A percentile compares a stretch with the other conserved stretches of the same genome.
phyloP scores from a whole-genome alignment of 2,888 invertebrate genomes.

The Eilema caniola region DNA sequence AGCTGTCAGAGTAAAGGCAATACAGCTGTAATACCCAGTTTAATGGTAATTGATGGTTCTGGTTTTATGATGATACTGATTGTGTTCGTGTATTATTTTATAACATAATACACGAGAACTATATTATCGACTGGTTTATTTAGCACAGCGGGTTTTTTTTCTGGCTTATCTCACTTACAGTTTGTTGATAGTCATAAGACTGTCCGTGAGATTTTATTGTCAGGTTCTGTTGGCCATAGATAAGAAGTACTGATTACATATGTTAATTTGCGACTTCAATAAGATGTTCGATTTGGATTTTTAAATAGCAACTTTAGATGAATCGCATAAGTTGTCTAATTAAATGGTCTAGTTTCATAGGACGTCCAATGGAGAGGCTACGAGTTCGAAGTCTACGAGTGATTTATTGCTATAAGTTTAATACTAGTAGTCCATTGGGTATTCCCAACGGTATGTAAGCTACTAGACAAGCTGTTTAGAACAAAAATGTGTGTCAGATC shows the following conservation, averaged over 20 bases:
- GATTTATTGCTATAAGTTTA: too few relatives aligned
- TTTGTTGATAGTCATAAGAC: neutral
- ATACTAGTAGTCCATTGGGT: too few relatives aligned
- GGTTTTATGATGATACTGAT: neutral
- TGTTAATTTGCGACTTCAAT: neutral
- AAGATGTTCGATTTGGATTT: neutral
- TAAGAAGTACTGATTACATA: too few relatives aligned
- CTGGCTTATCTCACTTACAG: too few relatives aligned
- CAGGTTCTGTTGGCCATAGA: neutral
- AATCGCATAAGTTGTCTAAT: neutral
- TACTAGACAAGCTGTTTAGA: too few relatives aligned
- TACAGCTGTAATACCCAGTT: neutral
- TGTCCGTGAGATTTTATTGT: neutral
- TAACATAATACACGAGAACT: too few relatives aligned
- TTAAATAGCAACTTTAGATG: neutral
- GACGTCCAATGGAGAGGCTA: neutral
- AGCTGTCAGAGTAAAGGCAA: neutral
- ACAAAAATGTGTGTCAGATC: too few relatives aligned
- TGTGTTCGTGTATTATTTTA: neutral
- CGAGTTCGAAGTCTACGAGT: too few relatives aligned
- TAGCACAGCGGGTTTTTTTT: too few relatives aligned
- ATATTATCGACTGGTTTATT: neutral
- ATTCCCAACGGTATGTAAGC: too few relatives aligned
- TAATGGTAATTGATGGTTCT: neutral
- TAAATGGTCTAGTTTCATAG: neutral